A percentile compares a stretch with the other conserved stretches of the same genome.
phyloP scores from a whole-genome alignment of 2,113 vertebrate genomes.

The Passer domesticus region DNA sequence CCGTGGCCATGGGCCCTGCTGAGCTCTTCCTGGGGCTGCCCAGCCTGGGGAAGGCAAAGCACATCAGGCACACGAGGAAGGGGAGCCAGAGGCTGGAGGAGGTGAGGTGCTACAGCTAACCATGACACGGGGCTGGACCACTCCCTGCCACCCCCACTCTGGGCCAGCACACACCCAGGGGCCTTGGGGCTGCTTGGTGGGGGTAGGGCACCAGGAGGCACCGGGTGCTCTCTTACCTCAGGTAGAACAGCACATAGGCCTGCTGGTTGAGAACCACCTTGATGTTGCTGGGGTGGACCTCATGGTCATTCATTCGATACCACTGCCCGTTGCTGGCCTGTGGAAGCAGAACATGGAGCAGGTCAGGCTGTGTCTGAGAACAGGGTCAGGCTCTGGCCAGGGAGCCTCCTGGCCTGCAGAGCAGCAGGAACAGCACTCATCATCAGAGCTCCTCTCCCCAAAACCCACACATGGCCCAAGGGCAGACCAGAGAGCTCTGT shows the following conservation, averaged over 20 bases:
- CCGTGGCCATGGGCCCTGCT: constrained; percentile 67
- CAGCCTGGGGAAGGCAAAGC: constrained; percentile 72
- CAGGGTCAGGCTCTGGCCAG: fast-evolving
- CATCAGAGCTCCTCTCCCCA: neutral
- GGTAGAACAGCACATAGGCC: constrained; percentile 94
- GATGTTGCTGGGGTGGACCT: constrained; percentile 90
- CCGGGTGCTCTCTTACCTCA: constrained; percentile 75
- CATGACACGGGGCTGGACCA: neutral
- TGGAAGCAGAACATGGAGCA: fast-evolving
- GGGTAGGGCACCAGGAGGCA: neutral
- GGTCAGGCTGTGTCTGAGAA: neutral
- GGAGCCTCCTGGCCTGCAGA: neutral
- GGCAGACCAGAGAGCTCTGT: neutral
- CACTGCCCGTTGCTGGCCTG: constrained; percentile 96
- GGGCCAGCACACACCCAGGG: fast-evolving
- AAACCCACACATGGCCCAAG: neutral
- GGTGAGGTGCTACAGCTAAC: neutral
- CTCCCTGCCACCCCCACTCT: neutral
- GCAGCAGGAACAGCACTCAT: fast-evolving
- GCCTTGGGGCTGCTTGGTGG: neutral
- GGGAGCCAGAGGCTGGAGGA: fast-evolving
- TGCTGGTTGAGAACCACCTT: constrained; percentile 97
- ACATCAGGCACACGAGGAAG: neutral
- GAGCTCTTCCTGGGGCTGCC: constrained; percentile 80
- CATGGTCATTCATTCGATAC: constrained; percentile 97